Evolutionary conservation across 2,888 invertebrate species (phyloP).

Genomic region (Argyresthia albistria): DNA sequence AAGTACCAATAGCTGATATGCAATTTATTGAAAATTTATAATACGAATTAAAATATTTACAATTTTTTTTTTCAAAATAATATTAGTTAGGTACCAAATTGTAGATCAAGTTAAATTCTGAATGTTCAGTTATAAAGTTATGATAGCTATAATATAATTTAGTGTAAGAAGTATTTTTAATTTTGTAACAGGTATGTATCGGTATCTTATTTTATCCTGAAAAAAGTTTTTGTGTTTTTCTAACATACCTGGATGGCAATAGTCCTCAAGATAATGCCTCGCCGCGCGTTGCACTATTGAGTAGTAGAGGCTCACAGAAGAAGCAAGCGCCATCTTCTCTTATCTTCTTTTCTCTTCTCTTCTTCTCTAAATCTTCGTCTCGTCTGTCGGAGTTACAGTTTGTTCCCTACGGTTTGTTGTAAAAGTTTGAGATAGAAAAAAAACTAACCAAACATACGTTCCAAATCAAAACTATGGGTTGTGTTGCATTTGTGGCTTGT

Average conservation of each 20-base stretch:
- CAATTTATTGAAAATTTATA: no score
- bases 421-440: slow-evolving; percentile 48
- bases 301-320: slow-evolving; percentile 79
- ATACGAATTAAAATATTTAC: no score
- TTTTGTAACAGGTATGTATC: no score
- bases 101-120: no score
- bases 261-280: slow-evolving; percentile 77
- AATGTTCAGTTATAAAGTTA: no score
- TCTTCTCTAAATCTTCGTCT: slow-evolving; percentile 12
- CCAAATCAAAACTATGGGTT: slow-evolving; percentile 32
- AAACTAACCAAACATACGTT: slow-evolving; percentile 41
- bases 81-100: no score
- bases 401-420: slow-evolving; percentile 25
- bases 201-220: no score
- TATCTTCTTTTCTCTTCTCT: slow-evolving; percentile 31
- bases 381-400: slow-evolving; percentile 25
- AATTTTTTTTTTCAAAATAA: no score
- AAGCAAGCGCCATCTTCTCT: slow-evolving; percentile 72
- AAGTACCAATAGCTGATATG: no score
- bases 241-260: slow-evolving; percentile 75
- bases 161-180: no score
- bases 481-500: slow-evolving; percentile 8
- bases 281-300: slow-evolving; percentile 79
- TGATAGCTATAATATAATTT: no score
- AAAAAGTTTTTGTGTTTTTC: no score